phyloP scores from a whole-genome alignment of 2,797 vertebrate genomes.

The Psittacula echo region DNA sequence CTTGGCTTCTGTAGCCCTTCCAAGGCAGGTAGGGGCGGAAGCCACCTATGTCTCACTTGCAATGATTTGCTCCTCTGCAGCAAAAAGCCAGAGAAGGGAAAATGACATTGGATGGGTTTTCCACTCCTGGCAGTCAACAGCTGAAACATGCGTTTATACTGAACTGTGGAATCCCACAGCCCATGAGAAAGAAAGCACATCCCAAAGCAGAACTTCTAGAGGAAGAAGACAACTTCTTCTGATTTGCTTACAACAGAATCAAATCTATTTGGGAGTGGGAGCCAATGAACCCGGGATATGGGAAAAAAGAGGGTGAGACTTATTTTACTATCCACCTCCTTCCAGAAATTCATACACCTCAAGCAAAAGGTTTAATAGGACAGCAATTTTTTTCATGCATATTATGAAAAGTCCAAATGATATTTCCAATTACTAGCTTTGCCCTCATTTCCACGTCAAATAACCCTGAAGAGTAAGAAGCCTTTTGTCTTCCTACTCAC shows the following conservation, averaged over 20 bases:
- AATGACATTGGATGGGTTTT: neutral
- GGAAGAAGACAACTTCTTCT: neutral
- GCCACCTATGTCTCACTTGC: neutral
- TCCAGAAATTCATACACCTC: neutral
- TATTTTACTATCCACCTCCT: neutral
- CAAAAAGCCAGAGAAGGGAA: neutral
- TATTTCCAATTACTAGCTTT: neutral
- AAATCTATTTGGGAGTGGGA: neutral
- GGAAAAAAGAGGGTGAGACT: neutral
- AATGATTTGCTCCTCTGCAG: neutral
- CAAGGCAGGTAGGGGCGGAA: neutral
- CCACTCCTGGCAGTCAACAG: neutral
- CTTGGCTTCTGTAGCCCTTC: neutral
- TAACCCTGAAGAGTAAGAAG: neutral
- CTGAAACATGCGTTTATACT: neutral
- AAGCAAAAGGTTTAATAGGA: neutral
- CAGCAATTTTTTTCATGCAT: neutral
- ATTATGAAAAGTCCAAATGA: neutral
- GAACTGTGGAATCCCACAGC: neutral
- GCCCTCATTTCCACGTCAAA: neutral
- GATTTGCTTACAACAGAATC: neutral
- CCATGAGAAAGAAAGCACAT: neutral
- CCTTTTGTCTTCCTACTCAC: neutral
- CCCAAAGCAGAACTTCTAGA: neutral
- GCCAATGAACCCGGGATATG: neutral